Evolutionary conservation across 64 coral and sea anemone species (phyloP).

Genomic region (Dendrophyllia cribrosa): DNA sequence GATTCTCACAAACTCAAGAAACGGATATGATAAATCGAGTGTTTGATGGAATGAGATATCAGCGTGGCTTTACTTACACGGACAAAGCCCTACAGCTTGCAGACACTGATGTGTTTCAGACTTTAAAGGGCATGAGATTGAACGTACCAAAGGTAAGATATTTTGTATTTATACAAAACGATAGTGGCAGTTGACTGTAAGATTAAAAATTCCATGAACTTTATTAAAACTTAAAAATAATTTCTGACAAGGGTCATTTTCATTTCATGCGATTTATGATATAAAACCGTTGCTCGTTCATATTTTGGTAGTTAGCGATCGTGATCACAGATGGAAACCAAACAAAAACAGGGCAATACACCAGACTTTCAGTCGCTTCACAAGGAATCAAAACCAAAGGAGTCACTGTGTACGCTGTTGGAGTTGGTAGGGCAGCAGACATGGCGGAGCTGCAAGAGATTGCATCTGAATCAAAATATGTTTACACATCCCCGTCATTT

Average conservation of each 20-base stretch:
- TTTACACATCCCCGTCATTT: not conserved
- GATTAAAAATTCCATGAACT: too few species aligned
- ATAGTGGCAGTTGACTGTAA: too few species aligned
- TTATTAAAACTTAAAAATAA: too few species aligned
- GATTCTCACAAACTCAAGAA: not conserved
- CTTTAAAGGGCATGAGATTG: slow-evolving; percentile 48
- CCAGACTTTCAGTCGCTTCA: not conserved
- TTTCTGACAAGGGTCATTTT: too few species aligned
- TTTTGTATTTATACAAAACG: not conserved
- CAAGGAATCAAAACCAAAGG: slow-evolving; percentile 3
- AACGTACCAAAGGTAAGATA: slow-evolving; percentile 54
- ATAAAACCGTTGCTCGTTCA: too few species aligned
- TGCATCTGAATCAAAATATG: not conserved
- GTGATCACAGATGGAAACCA: slow-evolving; percentile 5
- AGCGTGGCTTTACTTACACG: slow-evolving; percentile 56
- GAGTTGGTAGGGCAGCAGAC: not conserved
- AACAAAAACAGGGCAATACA: not conserved
- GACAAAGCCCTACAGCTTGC: slow-evolving; percentile 55
- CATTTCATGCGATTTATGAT: not conserved
- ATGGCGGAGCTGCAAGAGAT: not conserved
- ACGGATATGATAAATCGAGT: slow-evolving; percentile 6
- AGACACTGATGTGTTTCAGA: slow-evolving; percentile 33
- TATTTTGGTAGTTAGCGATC: not conserved
- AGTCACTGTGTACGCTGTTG: not conserved
- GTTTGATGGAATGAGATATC: slow-evolving; percentile 30